Evolutionary conservation across 2,113 vertebrate genomes (phyloP).

Genomic region (Mustela nigripes): DNA sequence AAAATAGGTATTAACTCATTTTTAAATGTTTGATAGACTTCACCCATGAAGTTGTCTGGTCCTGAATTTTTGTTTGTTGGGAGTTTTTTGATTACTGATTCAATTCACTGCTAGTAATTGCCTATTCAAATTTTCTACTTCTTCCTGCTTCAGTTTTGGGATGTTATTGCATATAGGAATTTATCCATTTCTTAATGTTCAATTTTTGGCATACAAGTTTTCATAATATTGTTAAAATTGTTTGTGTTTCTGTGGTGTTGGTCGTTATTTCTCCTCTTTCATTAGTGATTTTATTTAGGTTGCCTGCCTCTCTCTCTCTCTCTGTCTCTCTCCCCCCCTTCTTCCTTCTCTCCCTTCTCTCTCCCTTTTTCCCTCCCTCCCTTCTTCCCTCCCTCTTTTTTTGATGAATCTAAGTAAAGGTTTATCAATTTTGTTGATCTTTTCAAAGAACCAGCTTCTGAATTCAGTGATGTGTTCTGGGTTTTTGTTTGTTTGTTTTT

Average conservation of each 20-base stretch:
- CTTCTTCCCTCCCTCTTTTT: not conserved
- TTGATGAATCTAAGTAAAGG: not conserved
- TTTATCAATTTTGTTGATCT: not conserved
- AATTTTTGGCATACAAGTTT: not conserved
- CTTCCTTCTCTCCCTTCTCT: not conserved
- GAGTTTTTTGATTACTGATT: not conserved
- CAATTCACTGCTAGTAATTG: not conserved
- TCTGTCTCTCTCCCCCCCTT: not conserved
- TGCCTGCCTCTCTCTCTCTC: not conserved
- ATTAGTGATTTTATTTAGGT: not conserved
- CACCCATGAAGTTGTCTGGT: not conserved
- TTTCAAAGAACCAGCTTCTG: not conserved
- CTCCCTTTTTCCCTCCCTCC: too few relatives aligned
- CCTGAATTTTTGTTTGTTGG: not conserved
- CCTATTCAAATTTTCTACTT: not conserved
- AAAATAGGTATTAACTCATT: not conserved
- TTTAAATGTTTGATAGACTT: not conserved
- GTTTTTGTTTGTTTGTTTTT: not conserved
- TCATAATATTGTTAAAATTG: not conserved
- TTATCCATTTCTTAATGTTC: not conserved
- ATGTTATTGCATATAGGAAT: not conserved
- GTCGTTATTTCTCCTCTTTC: not conserved
- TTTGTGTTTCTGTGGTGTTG: not conserved
- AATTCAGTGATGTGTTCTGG: not conserved
- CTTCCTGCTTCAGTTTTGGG: not conserved